These are phyloP conservation scores for Diacarnus erythraeanus DNA, from an alignment of 37 sponge, comb jelly and placozoan species.

Conservation along the genomic window DNA sequence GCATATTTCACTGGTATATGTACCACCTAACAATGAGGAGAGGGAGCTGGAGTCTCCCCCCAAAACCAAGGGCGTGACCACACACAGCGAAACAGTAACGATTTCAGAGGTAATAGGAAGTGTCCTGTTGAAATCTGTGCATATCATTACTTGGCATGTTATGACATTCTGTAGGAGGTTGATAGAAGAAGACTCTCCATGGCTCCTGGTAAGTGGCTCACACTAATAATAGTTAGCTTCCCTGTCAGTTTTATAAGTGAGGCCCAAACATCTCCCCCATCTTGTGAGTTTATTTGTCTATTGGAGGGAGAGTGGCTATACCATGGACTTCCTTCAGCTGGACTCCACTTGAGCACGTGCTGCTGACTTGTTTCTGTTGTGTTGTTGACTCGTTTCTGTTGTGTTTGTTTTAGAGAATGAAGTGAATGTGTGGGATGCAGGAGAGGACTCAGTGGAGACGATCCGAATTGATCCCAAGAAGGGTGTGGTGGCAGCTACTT, in stretches of 20 bases:
- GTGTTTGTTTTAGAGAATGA: conserved; percentile 22
- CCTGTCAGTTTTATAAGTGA: too few species aligned
- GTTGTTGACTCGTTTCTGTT: too few species aligned
- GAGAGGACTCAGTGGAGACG: conserved; percentile 54
- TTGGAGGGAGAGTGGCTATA: neutral
- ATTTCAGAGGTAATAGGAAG: neutral
- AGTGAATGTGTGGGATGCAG: conserved; percentile 83
- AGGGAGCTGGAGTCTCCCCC: neutral
- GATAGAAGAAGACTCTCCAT: neutral
- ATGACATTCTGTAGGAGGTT: neutral
- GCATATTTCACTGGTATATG: conserved; percentile 22
- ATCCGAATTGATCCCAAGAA: conserved; percentile 51
- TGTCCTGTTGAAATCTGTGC: too few species aligned
- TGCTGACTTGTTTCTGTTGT: neutral
- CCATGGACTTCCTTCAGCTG: neutral
- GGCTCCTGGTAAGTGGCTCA: conserved; percentile 7
- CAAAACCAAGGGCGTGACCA: neutral
- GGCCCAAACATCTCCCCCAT: too few species aligned
- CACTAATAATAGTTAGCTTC: too few species aligned
- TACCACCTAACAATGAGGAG: neutral
- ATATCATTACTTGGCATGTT: too few species aligned
- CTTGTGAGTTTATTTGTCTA: too few species aligned
- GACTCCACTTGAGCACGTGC: too few species aligned
- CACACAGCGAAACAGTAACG: neutral
- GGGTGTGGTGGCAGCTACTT: conserved; percentile 72